Evolutionary conservation across 2,888 invertebrate genomes (phyloP).

Genomic region (Rugalucina vietnamica): DNA sequence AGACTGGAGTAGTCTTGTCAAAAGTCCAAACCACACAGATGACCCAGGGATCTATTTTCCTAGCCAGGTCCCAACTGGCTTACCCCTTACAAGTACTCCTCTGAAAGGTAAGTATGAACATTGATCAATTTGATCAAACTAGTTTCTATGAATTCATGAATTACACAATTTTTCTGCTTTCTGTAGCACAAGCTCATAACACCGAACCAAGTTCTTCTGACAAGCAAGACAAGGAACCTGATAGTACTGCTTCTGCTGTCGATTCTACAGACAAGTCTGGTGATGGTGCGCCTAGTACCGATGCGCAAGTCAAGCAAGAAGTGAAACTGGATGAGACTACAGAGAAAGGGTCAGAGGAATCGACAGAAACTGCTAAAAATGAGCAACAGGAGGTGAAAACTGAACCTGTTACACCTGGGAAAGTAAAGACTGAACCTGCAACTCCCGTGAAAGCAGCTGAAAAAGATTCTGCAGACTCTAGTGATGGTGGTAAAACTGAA

Average conservation of each 20-base stretch:
- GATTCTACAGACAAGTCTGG: conserved; percentile 16
- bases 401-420: conserved; percentile 53
- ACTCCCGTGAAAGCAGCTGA: conserved; percentile 15
- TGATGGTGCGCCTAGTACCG: conserved; percentile 11
- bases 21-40: too few relatives aligned
- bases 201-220: neutral
- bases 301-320: conserved; percentile 4
- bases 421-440: conserved; percentile 17
- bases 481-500: conserved; percentile 19
- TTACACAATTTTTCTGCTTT: conserved; percentile 65
- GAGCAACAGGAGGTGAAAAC: neutral
- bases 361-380: neutral
- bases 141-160: conserved; percentile 33
- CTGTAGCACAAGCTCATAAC: conserved; percentile 55
- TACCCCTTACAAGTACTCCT: neutral
- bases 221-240: conserved; percentile 20
- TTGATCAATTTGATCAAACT: neutral
- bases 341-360: conserved; percentile 6
- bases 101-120: neutral
- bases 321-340: neutral
- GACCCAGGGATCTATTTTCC: too few relatives aligned
- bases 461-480: conserved; percentile 29
- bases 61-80: too few relatives aligned
- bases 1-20: too few relatives aligned
- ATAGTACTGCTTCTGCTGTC: conserved; percentile 9